These are phyloP conservation scores for Planococcus citri DNA, from an alignment of 1,140 invertebrate species.

Conservation along the genomic window DNA sequence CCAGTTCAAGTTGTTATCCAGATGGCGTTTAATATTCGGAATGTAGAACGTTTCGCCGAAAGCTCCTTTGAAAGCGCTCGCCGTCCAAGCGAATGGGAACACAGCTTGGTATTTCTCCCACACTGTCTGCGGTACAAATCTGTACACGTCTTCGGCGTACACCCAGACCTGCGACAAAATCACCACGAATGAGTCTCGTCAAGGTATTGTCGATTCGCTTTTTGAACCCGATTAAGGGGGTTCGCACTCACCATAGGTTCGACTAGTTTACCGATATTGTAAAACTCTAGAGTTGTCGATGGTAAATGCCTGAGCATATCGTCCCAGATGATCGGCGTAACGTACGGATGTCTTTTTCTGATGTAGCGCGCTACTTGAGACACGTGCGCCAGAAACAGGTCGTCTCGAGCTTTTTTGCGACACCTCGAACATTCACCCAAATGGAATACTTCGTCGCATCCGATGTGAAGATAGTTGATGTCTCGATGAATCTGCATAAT, in stretches of 20 bases:
- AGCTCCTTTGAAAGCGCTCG: constrained; percentile 81
- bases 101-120: constrained; percentile 70
- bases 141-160: constrained; percentile 43
- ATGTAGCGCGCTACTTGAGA: constrained; percentile 47
- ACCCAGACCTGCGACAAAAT: constrained; percentile 37
- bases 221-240: not conserved
- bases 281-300: constrained; percentile 48
- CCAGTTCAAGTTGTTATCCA: constrained; percentile 62
- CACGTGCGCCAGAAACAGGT: constrained; percentile 61
- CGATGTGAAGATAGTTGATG: constrained; percentile 61
- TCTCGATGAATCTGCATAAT: constrained; percentile 45
- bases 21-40: constrained; percentile 47
- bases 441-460: constrained; percentile 70
- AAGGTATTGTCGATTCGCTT: not conserved
- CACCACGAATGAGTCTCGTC: not conserved
- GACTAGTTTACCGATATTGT: constrained; percentile 57
- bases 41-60: constrained; percentile 63
- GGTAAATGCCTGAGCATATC: constrained; percentile 77
- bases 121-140: constrained; percentile 39
- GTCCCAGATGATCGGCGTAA: constrained; percentile 82
- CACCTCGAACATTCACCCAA: constrained; percentile 69
- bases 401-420: constrained; percentile 35
- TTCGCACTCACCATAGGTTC: constrained; percentile 61
- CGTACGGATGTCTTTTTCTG: constrained; percentile 44
- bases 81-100: constrained; percentile 85